phyloP scores from a whole-genome alignment of 2,113 vertebrate species.

The Nothobranchius furzeri region DNA sequence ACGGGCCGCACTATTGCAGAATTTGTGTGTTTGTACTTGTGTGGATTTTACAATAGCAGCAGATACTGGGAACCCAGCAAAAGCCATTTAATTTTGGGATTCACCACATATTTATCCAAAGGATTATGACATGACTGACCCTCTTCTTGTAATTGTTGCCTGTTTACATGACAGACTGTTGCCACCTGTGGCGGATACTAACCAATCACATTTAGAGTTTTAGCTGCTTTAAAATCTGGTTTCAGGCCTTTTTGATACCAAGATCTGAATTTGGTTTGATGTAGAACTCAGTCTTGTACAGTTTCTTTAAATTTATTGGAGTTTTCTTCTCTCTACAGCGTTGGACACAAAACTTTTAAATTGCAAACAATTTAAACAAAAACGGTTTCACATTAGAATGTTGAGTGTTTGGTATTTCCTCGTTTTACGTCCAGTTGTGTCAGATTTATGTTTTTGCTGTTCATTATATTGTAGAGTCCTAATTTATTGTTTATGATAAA shows the following conservation, averaged over 20 bases:
- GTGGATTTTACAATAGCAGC: constrained; percentile 2
- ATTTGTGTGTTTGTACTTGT: constrained; percentile 27
- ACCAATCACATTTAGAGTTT: constrained; percentile 38
- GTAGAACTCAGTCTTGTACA: too few species aligned
- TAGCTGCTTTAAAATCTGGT: constrained; percentile 21
- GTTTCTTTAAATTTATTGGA: background rate
- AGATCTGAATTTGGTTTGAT: background rate
- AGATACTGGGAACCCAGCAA: background rate
- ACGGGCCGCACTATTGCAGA: constrained; percentile 18
- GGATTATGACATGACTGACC: constrained; percentile 10
- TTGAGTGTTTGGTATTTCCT: constrained; percentile 13
- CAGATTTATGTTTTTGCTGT: constrained; percentile 41
- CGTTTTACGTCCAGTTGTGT: constrained; percentile 23
- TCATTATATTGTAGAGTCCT: constrained; percentile 66
- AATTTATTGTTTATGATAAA: constrained; percentile 73
- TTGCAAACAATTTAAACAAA: constrained; percentile 4
- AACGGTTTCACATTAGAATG: constrained; percentile 9
- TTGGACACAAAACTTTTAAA: constrained; percentile 6
- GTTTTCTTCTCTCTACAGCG: background rate
- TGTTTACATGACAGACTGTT: constrained; percentile 54
- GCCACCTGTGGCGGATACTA: constrained; percentile 28
- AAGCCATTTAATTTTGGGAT: background rate
- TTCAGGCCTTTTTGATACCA: background rate
- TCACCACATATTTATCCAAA: constrained; percentile 17
- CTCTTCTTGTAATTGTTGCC: constrained; percentile 28